A percentile compares a stretch with the other conserved stretches of the same genome.
phyloP scores from a whole-genome alignment of 2,888 invertebrate genomes.

The Lepidochrysops patricia region DNA sequence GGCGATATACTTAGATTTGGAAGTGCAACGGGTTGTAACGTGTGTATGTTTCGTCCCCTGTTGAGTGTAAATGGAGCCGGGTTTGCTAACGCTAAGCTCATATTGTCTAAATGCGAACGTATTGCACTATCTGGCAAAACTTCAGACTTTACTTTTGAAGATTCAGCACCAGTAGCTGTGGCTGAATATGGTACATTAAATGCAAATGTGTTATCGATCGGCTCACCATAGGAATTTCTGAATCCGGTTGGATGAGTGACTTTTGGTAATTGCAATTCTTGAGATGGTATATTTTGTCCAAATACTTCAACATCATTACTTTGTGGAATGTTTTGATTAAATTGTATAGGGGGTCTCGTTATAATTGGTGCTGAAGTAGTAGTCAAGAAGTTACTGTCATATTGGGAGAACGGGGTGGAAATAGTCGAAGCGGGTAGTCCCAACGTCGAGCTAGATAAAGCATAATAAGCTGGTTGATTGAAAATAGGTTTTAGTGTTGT shows the following conservation, averaged over 20 bases:
- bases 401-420: conserved; percentile 32
- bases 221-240: conserved; percentile 64
- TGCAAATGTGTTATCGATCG: conserved; percentile 45
- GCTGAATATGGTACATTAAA: conserved; percentile 50
- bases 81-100: conserved; percentile 52
- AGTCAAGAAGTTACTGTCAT: conserved; percentile 34
- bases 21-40: conserved; percentile 74
- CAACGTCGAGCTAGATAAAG: conserved; percentile 29
- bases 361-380: conserved; percentile 36
- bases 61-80: conserved; percentile 62
- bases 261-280: conserved; percentile 50
- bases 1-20: conserved; percentile 78
- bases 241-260: conserved; percentile 49
- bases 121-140: conserved; percentile 40
- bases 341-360: conserved; percentile 34
- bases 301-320: conserved; percentile 41
- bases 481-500: conserved; percentile 23
- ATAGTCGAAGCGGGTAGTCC: conserved; percentile 29
- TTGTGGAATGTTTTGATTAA: conserved; percentile 42
- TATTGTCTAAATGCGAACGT: conserved; percentile 37
- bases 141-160: conserved; percentile 55
- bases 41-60: conserved; percentile 64
- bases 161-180: conserved; percentile 58
- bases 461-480: conserved; percentile 28
- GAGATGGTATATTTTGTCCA: conserved; percentile 34